A percentile compares a stretch with the other conserved stretches of the same genome.
phyloP scores from a whole-genome alignment of 1,140 invertebrate species.

The Papilio helenus region DNA sequence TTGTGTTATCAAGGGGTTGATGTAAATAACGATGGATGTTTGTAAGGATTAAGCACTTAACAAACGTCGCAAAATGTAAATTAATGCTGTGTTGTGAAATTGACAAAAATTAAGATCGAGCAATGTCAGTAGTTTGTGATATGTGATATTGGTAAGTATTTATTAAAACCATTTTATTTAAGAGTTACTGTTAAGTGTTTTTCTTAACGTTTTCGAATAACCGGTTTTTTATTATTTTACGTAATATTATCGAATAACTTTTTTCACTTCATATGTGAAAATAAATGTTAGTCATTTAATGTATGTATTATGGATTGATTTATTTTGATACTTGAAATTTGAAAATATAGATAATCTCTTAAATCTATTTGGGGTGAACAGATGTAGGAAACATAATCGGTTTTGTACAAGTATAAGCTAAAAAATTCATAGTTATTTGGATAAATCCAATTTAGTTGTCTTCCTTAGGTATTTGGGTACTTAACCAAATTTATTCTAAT shows the following conservation, averaged over 20 bases:
- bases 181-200: not conserved
- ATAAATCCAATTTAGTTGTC: too few relatives aligned
- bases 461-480: too few relatives aligned
- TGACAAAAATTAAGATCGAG: constrained; percentile 34
- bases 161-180: not conserved
- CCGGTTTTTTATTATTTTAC: too few relatives aligned
- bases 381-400: not conserved
- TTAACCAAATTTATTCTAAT: too few relatives aligned
- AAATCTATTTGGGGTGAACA: not conserved
- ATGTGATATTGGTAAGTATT: constrained; percentile 33
- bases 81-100: constrained; percentile 44
- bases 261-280: too few relatives aligned
- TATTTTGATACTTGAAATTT: too few relatives aligned
- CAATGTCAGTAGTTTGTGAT: not conserved
- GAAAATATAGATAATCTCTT: not conserved
- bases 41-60: constrained; percentile 41
- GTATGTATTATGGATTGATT: too few relatives aligned
- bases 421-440: too few relatives aligned
- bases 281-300: too few relatives aligned
- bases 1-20: constrained; percentile 48
- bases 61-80: constrained; percentile 44
- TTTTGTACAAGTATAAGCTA: too few relatives aligned
- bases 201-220: too few relatives aligned
- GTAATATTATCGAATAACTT: too few relatives aligned
- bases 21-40: constrained; percentile 44